Evolutionary conservation across 2,888 invertebrate genomes (phyloP), one percentile per base, ranked within the genome.

Genomic region (Brenthis hecate): DNA sequence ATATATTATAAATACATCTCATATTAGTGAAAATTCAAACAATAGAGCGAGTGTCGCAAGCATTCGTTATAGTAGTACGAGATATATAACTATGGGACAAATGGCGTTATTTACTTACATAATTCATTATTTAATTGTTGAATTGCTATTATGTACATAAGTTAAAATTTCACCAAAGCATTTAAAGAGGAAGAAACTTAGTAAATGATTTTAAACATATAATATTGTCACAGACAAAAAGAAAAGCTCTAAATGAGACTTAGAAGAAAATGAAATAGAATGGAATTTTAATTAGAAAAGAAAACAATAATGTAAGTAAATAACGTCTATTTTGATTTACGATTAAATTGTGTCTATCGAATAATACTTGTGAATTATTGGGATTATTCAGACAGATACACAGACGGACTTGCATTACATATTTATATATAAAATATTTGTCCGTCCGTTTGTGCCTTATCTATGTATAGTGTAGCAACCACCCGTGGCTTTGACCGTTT

Each of bases 11-110:
- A 60, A 50, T 60, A 50, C 28, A 60, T 60, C 50, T 48, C 6
- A 60, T 60, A 19, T 48, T 48, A 23, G 16, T 62, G 51, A 62
- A 53, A 19, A 62, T 0, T 36, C 61, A 51, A 61, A 61, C 32
- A 6, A 61, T 60, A 51, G 2, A 8, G 16, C 0, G 36, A 36
- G 58, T 60, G 58, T 53, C 36, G 62, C 62, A 62, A 62, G 62
- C 62, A 62, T 62, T 62, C 51, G 36, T 61, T 14, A 51, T 60
- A 63, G 61, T 62, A 19, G 65, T 61, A 56, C n/a, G 19, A 56
- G 14, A 64, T 63, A 53, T 56, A 63, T 55, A 60, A 48, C 63
- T 58, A 58, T 36, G 48, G 56, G n/a, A 14, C 6, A 55, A 11
- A 6, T 60, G 8, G 58, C n/a, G 48, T 60, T 60, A 19, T 60